Evolutionary conservation across 2,113 vertebrate genomes (phyloP).

Genomic region (Pleuronectes platessa): DNA sequence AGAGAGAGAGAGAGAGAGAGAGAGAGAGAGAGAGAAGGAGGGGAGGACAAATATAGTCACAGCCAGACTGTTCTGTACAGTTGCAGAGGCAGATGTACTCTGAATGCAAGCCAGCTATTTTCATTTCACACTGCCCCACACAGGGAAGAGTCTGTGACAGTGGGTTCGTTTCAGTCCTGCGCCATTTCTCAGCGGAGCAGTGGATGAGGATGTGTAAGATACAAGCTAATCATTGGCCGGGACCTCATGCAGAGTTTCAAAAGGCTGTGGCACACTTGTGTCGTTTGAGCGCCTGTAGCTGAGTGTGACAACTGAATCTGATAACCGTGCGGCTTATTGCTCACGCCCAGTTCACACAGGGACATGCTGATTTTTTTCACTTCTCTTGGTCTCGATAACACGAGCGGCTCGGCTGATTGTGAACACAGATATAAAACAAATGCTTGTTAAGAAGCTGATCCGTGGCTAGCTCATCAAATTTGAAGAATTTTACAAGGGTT

Average conservation of each 20-base stretch:
- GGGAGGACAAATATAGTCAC: conserved; percentile 73
- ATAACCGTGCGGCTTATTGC: conserved; percentile 43
- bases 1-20: not conserved
- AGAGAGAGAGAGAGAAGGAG: conserved; percentile 34
- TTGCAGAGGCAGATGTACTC: conserved; percentile 38
- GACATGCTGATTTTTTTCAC: conserved; percentile 32
- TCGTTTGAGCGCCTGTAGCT: conserved; percentile 36
- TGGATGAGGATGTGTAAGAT: conserved; percentile 1
- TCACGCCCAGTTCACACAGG: conserved; percentile 60
- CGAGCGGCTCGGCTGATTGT: conserved; percentile 6
- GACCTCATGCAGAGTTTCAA: not conserved
- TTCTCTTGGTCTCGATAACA: conserved; percentile 26
- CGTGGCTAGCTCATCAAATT: too few relatives aligned
- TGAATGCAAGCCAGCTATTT: conserved; percentile 26
- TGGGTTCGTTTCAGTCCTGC: not conserved
- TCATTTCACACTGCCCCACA: not conserved
- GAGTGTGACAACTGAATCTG: conserved; percentile 54
- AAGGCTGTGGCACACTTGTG: conserved; percentile 24
- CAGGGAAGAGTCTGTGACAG: not conserved
- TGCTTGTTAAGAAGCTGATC: too few relatives aligned
- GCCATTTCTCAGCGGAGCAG: conserved; percentile 6
- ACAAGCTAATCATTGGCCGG: not conserved
- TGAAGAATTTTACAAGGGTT: too few relatives aligned
- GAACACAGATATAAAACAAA: conserved; percentile 8
- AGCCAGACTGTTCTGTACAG: conserved; percentile 51